Evolutionary conservation across 2,797 vertebrate species (phyloP).

Genomic region (Etheostoma perlongum): DNA sequence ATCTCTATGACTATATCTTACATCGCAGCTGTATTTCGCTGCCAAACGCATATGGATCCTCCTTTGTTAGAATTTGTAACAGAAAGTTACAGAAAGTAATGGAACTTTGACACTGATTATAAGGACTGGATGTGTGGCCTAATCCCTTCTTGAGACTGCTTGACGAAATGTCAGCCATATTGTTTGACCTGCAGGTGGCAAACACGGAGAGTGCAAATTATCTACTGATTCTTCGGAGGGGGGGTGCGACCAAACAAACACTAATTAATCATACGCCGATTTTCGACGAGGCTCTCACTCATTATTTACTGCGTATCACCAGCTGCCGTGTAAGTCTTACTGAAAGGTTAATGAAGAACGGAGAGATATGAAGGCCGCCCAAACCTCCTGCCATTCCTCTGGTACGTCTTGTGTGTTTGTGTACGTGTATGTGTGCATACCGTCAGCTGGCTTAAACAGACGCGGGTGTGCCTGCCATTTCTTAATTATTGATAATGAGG

Average conservation of each 20-base stretch:
- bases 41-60: background rate
- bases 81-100: background rate
- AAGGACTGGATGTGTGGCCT: background rate
- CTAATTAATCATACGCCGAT: slow-evolving; percentile 66
- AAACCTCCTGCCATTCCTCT: slow-evolving; percentile 58
- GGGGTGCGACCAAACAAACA: slow-evolving; percentile 64
- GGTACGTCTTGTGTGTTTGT: slow-evolving; percentile 20
- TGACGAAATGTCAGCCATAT: slow-evolving; percentile 57
- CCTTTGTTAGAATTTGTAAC: background rate
- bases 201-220: slow-evolving; percentile 39
- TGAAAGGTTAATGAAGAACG: slow-evolving; percentile 81
- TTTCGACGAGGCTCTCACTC: slow-evolving; percentile 55
- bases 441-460: slow-evolving; percentile 71
- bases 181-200: slow-evolving; percentile 58
- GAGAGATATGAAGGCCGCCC: slow-evolving; percentile 59
- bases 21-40: background rate
- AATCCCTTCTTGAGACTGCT: slow-evolving; percentile 31
- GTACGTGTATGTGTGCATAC: slow-evolving; percentile 20
- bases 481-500: slow-evolving; percentile 84
- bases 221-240: slow-evolving; percentile 40
- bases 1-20: background rate
- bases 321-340: slow-evolving; percentile 67
- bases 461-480: slow-evolving; percentile 74
- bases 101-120: slow-evolving; percentile 40
- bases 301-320: slow-evolving; percentile 72